Base-by-base conservation (phyloP, 2,888 invertebrate species). In the Agriotes lineatus region DNA sequence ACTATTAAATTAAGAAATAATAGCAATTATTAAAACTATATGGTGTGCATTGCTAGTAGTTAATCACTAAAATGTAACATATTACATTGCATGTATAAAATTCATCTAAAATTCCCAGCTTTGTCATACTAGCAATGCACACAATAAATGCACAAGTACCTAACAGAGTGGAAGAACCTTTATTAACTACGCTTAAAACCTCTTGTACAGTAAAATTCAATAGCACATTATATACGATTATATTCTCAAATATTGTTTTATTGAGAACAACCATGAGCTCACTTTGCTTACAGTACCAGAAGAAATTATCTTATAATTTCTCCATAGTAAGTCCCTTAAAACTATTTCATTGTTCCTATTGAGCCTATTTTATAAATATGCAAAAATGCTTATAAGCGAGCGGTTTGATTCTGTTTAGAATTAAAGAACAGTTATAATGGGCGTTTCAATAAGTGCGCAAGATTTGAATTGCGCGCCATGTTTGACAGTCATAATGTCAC, bases 141-240 rank as follows among this genome's bases (percentile, higher is more conserved):
- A 57, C 35, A 39, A 16, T 59, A 52, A 44, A 62, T 62, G 67
- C 71, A 72, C 69, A 65, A 73, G 56, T 62, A 65, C 74, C 73
- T 71, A 74, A 77, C 74, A 76, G 76, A 77, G 76, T 78, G 77
- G 76, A 77, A 52, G 70, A 72, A 77, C 72, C 72, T 77, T 78
- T 76, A 75, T 76, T 78, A 74, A 77, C 75, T 80, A 80, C 79
- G 80, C 80, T 81, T 80, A 77, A n/a, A 66, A 74, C 75, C 75
- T 72, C 77, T 78, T 80, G 79, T 80, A 79, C 78, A 79, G 77
- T 80, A 14, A 78, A 74, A 74, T 70, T 77, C 75, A 79, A 77
- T 80, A 79, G 81, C 81, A 81, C 80, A 80, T 80, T 80, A 81
- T 80, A 79, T 80, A 80, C 78, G 78, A 78, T 78, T 80, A 80